These are phyloP conservation scores for Eurytoma californica DNA, from an alignment of 2,888 invertebrate genomes.

Conservation along the genomic window DNA sequence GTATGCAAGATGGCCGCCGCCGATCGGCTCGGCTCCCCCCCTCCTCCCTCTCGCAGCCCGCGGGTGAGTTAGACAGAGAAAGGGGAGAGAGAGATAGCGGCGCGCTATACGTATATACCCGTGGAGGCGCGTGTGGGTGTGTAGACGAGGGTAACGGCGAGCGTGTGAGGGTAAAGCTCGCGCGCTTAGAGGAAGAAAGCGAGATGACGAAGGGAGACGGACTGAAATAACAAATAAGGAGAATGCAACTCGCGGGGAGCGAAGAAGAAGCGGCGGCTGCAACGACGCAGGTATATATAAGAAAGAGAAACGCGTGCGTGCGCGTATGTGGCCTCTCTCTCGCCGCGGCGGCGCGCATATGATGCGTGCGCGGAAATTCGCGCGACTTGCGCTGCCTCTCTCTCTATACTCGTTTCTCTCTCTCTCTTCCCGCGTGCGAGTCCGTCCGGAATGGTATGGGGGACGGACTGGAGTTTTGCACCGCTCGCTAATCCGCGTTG, in stretches of 20 bases:
- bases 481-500: constrained; percentile 70
- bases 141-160: background rate
- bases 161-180: constrained; percentile 36
- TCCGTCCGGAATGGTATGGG: too few species aligned
- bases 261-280: constrained; percentile 31
- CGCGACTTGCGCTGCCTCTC: background rate
- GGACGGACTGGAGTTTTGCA: constrained; percentile 58
- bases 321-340: background rate
- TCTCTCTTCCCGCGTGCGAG: background rate
- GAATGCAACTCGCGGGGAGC: constrained; percentile 41
- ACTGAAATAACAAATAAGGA: constrained; percentile 54
- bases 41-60: constrained; percentile 25
- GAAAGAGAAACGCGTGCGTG: constrained; percentile 34
- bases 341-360: background rate
- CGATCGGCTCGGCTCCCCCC: constrained; percentile 41
- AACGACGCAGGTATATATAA: constrained; percentile 19
- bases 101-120: background rate
- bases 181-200: constrained; percentile 54
- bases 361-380: constrained; percentile 9
- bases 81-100: constrained; percentile 22
- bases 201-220: constrained; percentile 51
- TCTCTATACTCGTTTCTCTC: constrained; percentile 1
- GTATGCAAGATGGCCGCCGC: constrained; percentile 76
- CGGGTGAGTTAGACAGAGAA: constrained; percentile 23
- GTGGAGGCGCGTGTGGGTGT: background rate